Base-by-base conservation (phyloP, 1,140 invertebrate genomes). In the Eumaeus atala region DNA sequence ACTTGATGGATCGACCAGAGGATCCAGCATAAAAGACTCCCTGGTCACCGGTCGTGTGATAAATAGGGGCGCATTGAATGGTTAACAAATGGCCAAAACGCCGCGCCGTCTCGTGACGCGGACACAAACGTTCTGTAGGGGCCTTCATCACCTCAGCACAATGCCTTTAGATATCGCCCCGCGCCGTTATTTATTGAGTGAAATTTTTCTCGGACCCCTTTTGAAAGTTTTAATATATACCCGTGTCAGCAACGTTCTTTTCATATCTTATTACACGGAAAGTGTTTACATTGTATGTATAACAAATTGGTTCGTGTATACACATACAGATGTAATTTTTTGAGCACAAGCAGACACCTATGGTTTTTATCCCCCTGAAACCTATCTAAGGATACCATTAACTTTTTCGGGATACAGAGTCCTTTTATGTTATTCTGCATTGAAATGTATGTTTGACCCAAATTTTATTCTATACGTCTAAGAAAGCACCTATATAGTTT, bases 81-180 rank as follows among this genome's bases (percentile, higher is more conserved):
- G 64, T 66, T 79, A 76, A 79, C 74, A 79, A 79, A 79, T 79
- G 72, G 65, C 61, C 67, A 59, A 63, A 64, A 64, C 68, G 67
- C 58, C 61, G 59, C 58, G 33, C 51, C 51, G 59, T 57, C 48
- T 14, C 48, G 33, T 48, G 55, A 62, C 64, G 59, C 56, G 48
- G 56, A 59, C 69, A 64, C 61, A 68, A 69, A 62, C 66, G 69
- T 64, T n/a, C 70, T 69, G 66, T 66, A 58, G 58, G n/a, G 59
- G 72, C 75, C 72, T 75, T 64, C 69, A 69, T 75, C 72, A 73
- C 50, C 33, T 51, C 34, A 7, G 54, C 64, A 72, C 69, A 72
- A 73, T 73, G 68, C 64, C 62, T 66, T 62, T 59, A 60, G 64
- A 64, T 70, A 68, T 70, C 58, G 59, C 59, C 64, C 58, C 61